These are phyloP conservation scores for Spea bombifrons DNA, from an alignment of 2,113 vertebrate species.

Conservation along the genomic window DNA sequence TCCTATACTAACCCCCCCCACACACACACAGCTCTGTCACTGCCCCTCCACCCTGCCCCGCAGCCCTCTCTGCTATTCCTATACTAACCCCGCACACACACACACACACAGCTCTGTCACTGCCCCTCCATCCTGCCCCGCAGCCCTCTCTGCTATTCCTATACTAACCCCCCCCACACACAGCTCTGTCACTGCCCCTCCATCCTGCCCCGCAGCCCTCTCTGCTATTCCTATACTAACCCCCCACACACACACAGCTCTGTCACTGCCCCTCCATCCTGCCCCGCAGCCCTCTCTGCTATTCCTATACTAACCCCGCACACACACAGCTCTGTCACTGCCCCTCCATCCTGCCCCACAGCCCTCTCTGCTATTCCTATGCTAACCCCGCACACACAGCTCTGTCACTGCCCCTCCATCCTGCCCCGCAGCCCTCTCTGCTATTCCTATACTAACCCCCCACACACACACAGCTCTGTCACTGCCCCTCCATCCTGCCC, in stretches of 20 bases:
- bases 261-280: background rate
- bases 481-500: background rate
- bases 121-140: no score
- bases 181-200: background rate
- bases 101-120: no score
- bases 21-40: background rate
- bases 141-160: no score
- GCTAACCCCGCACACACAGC: background rate
- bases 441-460: no score
- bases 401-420: background rate
- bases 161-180: background rate
- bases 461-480: background rate
- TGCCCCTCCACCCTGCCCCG: background rate
- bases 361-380: background rate
- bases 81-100: no score
- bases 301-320: no score
- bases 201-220: background rate
- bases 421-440: background rate
- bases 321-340: background rate
- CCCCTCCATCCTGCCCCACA: background rate
- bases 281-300: background rate
- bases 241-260: background rate
- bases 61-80: background rate
- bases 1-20: no score
- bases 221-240: background rate